Evolutionary conservation across 2,888 invertebrate genomes (phyloP).

Genomic region (Tanypteryx hageni): DNA sequence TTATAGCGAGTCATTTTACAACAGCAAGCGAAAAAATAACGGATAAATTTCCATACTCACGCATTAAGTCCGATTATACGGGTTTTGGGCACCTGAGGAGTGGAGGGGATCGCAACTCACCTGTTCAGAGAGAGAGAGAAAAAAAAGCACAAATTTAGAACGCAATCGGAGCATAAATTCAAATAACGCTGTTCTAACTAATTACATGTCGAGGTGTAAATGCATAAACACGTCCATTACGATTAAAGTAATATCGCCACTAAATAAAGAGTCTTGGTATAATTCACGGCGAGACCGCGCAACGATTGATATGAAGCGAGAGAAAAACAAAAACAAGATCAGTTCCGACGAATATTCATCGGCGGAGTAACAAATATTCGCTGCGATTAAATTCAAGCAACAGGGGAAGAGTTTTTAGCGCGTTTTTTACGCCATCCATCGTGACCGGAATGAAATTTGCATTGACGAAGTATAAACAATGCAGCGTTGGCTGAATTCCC

Average conservation of each 20-base stretch:
- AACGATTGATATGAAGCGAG: neutral
- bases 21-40: too few relatives aligned
- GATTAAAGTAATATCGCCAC: neutral
- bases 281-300: neutral
- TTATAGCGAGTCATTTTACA: too few relatives aligned
- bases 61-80: too few relatives aligned
- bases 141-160: neutral
- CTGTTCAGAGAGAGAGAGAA: neutral
- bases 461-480: neutral
- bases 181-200: neutral
- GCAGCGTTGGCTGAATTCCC: neutral
- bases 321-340: neutral
- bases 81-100: too few relatives aligned
- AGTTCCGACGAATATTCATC: slow-evolving; percentile 4
- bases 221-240: neutral
- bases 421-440: neutral
- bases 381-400: slow-evolving; percentile 1
- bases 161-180: neutral
- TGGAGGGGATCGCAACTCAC: too few relatives aligned
- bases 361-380: neutral
- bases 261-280: neutral
- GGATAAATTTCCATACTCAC: too few relatives aligned
- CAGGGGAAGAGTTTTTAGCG: neutral
- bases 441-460: neutral
- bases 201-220: neutral